These are phyloP conservation scores for Sinocyclocheilus anophthalmus DNA, from an alignment of 2,113 vertebrate species.

Conservation along the genomic window DNA sequence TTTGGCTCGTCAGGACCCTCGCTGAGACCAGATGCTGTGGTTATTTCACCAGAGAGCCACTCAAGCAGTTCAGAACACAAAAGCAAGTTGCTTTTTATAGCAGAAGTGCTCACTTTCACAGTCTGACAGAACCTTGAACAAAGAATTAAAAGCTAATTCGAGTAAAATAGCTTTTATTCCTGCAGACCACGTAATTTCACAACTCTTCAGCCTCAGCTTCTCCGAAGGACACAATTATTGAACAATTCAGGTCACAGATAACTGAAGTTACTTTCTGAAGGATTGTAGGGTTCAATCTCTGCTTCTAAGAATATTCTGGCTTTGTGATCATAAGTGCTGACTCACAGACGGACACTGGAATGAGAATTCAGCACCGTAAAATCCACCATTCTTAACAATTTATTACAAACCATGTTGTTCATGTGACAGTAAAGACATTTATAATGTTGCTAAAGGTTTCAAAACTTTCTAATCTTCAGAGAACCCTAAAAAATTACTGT, in stretches of 20 bases:
- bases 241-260: neutral
- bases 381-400: neutral
- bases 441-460: neutral
- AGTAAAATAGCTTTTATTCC: slow-evolving; percentile 26
- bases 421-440: neutral
- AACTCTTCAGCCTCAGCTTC: neutral
- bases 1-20: slow-evolving; percentile 35
- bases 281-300: slow-evolving; percentile 21
- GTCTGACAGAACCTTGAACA: slow-evolving; percentile 17
- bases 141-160: neutral
- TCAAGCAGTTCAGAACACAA: slow-evolving; percentile 24
- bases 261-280: neutral
- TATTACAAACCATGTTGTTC: neutral
- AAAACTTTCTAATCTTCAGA: no score
- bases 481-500: no score
- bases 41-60: slow-evolving; percentile 9
- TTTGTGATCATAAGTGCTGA: neutral
- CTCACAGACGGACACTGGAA: neutral
- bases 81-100: slow-evolving; percentile 45
- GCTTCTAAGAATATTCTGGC: neutral
- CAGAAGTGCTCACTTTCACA: slow-evolving; percentile 12
- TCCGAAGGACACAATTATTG: neutral
- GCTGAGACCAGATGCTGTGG: slow-evolving; percentile 26
- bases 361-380: no score
- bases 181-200: neutral